phyloP scores from a whole-genome alignment of 2,888 invertebrate genomes.

The Drosophila borborema region DNA sequence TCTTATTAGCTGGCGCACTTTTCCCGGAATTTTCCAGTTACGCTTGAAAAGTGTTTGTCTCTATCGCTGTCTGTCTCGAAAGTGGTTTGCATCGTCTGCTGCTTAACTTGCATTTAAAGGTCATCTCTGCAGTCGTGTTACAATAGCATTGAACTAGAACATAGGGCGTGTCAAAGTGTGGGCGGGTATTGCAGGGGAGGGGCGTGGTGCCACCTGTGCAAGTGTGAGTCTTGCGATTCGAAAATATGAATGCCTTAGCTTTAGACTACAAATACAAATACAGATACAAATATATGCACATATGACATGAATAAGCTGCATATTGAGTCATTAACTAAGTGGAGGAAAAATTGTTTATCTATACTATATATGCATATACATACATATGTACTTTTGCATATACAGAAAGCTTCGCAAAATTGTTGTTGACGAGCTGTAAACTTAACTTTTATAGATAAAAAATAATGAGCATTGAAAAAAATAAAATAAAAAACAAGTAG shows the following conservation, averaged over 20 bases:
- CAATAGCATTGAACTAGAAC: slow-evolving; percentile 57
- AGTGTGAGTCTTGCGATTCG: not conserved
- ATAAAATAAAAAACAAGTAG: not conserved
- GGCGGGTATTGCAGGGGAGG: too few relatives aligned
- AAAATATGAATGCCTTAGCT: slow-evolving; percentile 12
- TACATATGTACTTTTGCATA: not conserved
- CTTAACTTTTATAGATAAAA: slow-evolving; percentile 25
- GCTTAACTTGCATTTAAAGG: slow-evolving; percentile 72
- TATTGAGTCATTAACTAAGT: slow-evolving; percentile 42
- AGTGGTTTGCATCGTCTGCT: not conserved
- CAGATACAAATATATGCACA: not conserved
- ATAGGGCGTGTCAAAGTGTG: not conserved
- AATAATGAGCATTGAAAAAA: slow-evolving; percentile 9
- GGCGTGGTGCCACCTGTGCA: slow-evolving; percentile 5
- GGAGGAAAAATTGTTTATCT: not conserved
- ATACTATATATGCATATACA: not conserved
- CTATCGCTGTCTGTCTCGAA: not conserved
- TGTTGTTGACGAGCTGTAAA: slow-evolving; percentile 4
- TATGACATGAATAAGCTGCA: slow-evolving; percentile 30
- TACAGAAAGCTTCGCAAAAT: slow-evolving; percentile 11
- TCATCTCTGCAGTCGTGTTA: slow-evolving; percentile 51
- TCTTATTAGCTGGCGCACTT: slow-evolving; percentile 43
- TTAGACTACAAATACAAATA: not conserved
- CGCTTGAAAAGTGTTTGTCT: slow-evolving; percentile 37
- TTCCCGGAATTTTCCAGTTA: slow-evolving; percentile 40